Evolutionary conservation across 2,113 vertebrate species (phyloP).

Genomic region (Indicator maculatus): DNA sequence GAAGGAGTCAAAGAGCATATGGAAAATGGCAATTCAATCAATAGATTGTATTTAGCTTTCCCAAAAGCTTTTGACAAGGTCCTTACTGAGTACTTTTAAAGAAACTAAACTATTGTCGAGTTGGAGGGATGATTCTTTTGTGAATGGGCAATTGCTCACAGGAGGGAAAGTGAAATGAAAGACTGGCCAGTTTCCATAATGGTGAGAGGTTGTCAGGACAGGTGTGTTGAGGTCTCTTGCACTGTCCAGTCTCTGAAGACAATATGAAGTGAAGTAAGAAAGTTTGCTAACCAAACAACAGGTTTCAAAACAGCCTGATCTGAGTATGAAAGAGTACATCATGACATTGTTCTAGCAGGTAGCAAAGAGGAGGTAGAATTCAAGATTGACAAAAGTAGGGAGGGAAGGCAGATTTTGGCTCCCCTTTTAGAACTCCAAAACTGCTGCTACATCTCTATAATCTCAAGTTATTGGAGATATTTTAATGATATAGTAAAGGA

Average conservation of each 20-base stretch:
- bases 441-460: neutral
- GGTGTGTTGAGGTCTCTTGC: neutral
- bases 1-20: neutral
- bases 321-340: neutral
- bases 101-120: neutral
- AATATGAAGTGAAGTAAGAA: neutral
- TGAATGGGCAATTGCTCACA: neutral
- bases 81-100: neutral
- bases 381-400: neutral
- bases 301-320: neutral
- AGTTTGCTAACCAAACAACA: neutral
- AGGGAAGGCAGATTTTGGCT: neutral
- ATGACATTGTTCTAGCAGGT: neutral
- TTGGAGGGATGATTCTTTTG: neutral
- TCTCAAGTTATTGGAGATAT: neutral
- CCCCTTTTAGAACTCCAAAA: neutral
- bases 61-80: neutral
- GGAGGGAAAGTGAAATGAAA: neutral
- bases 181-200: neutral
- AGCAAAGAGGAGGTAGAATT: neutral
- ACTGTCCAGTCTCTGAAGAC: neutral
- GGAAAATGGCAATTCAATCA: neutral
- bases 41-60: neutral
- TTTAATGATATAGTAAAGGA: neutral
- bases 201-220: neutral